These are phyloP conservation scores for Plusia festucae DNA, from an alignment of 2,888 invertebrate genomes.

Conservation along the genomic window DNA sequence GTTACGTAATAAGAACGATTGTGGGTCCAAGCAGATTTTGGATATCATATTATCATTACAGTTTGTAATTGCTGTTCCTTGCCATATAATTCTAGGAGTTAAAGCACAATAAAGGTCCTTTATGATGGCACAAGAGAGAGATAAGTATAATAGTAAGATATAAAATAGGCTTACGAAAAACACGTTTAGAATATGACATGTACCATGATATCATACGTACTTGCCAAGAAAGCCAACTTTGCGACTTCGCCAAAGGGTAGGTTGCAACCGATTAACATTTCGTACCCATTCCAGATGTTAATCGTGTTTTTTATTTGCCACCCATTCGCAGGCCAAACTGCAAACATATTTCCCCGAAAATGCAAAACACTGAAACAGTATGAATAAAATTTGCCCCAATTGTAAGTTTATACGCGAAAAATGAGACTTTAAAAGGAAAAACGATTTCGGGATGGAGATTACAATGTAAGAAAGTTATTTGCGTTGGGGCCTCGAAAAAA, in stretches of 20 bases:
- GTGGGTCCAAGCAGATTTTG: no score
- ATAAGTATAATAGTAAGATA: no score
- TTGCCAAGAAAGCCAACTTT: background rate
- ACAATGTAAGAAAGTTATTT: conserved; percentile 54
- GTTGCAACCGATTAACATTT: background rate
- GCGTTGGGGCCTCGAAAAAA: conserved; percentile 27
- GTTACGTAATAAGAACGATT: no score
- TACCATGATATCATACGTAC: background rate
- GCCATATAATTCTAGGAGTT: no score
- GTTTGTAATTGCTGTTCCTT: no score
- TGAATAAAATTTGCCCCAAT: conserved; percentile 48
- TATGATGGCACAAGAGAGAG: no score
- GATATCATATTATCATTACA: no score
- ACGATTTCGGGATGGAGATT: conserved; percentile 59
- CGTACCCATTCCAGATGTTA: conserved; percentile 12
- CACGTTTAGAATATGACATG: background rate
- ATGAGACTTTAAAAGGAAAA: conserved; percentile 58
- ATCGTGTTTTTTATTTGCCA: conserved; percentile 15
- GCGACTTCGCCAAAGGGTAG: background rate
- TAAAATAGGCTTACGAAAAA: no score
- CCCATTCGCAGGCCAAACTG: conserved; percentile 10
- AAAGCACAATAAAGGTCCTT: no score
- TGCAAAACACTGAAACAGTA: conserved; percentile 38
- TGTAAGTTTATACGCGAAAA: conserved; percentile 52
- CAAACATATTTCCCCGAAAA: conserved; percentile 42